These are phyloP conservation scores for Hypothenemus hampei DNA, from an alignment of 1,140 invertebrate species.

Conservation along the genomic window DNA sequence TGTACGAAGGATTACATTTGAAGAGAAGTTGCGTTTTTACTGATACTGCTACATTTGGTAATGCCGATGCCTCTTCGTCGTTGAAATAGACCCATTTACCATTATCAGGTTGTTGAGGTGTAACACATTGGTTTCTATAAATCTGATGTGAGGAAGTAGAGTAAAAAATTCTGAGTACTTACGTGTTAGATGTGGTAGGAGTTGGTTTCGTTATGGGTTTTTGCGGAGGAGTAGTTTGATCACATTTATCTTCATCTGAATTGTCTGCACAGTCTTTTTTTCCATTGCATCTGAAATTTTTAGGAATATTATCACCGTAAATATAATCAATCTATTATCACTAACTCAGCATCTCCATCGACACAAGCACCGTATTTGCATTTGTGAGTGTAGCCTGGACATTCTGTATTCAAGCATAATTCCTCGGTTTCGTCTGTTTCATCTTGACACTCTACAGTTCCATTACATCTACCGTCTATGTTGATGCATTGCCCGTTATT, in stretches of 20 bases:
- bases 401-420: conserved; percentile 30
- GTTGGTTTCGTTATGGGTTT: no score
- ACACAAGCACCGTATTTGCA: conserved; percentile 42
- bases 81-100: conserved; percentile 24
- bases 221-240: no score
- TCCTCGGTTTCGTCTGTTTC: conserved; percentile 58
- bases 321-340: neutral
- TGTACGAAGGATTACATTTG: conserved; percentile 20
- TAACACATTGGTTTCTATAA: conserved; percentile 1
- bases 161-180: neutral
- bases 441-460: conserved; percentile 52
- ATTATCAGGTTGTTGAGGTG: conserved; percentile 27
- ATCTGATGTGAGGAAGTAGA: no score
- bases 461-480: conserved; percentile 48
- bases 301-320: neutral
- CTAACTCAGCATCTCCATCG: conserved; percentile 26
- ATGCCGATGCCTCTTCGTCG: neutral
- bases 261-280: conserved; percentile 59
- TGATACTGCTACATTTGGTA: neutral
- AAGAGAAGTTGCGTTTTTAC: conserved; percentile 4
- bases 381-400: conserved; percentile 33
- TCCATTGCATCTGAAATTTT: conserved; percentile 56
- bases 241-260: conserved; percentile 57
- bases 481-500: conserved; percentile 54
- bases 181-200: conserved; percentile 3